Conservation (phyloP, 2,888 invertebrate species). For the Drosophila peninsularis region DNA sequence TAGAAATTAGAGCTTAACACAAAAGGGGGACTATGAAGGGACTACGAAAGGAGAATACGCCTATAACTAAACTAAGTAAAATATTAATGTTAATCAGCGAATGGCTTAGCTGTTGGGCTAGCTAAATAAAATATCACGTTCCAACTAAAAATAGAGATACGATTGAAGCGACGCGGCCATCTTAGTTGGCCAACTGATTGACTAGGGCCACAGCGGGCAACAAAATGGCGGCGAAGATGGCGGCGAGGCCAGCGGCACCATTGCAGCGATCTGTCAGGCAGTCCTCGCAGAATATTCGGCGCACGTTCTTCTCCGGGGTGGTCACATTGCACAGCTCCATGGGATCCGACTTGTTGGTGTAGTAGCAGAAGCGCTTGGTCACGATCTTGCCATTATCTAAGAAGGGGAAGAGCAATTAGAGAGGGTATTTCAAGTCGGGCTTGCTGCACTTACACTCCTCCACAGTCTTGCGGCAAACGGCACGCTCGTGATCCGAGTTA, state of each 20-base stretch:
- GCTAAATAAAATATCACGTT: conserved; percentile 77
- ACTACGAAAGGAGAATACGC: conserved; percentile 11
- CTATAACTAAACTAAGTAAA: conserved; percentile 54
- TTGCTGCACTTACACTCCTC: conserved; percentile 75
- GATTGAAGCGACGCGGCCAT: not conserved
- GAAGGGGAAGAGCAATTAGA: not conserved
- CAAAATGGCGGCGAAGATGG: conserved; percentile 49
- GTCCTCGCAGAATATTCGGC: conserved; percentile 80
- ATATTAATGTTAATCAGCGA: conserved; percentile 59
- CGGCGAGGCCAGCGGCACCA: conserved; percentile 55
- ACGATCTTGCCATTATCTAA: conserved; percentile 78
- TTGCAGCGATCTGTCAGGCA: conserved; percentile 81
- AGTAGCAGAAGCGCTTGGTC: conserved; percentile 83
- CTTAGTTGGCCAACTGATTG: conserved; percentile 56
- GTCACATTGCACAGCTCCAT: conserved; percentile 77
- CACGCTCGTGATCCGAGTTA: conserved; percentile 81
- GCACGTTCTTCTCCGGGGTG: conserved; percentile 77
- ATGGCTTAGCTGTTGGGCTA: conserved; percentile 38
- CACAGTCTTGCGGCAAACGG: conserved; percentile 83
- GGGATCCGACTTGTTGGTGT: conserved; percentile 83
- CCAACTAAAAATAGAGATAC: conserved; percentile 66
- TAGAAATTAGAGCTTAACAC: not conserved
- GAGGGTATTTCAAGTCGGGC: not conserved
- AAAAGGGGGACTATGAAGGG: conserved; percentile 8
- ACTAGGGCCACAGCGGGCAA: conserved; percentile 59